Conservation (phyloP, 2,888 invertebrate genomes). For the Oscheius myriophilus region DNA sequence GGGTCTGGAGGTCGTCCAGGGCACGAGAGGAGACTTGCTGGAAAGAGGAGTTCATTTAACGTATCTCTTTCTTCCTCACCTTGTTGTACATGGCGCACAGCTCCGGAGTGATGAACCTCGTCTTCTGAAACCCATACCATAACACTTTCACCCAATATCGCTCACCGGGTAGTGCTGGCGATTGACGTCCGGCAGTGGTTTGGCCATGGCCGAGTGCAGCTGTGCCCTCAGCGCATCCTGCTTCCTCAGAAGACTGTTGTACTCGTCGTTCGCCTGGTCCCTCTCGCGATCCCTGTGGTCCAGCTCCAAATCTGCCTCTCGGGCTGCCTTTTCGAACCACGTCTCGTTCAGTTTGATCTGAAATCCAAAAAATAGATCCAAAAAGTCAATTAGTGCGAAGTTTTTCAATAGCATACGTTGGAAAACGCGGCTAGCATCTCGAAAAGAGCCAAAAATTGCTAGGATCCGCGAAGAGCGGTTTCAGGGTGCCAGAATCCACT, state of each 20-base stretch:
- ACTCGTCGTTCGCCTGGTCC: conserved; percentile 11
- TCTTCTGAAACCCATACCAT: conserved; percentile 4
- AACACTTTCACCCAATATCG: background rate
- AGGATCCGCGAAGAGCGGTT: too few relatives aligned
- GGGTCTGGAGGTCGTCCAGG: conserved; percentile 40
- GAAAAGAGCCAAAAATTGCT: too few relatives aligned
- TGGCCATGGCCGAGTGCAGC: background rate
- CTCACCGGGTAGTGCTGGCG: background rate
- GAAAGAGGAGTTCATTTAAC: background rate
- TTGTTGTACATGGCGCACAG: conserved; percentile 24
- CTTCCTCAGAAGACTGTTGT: conserved; percentile 17
- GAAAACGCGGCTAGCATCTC: too few relatives aligned
- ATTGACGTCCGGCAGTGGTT: conserved; percentile 12
- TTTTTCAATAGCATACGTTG: too few relatives aligned
- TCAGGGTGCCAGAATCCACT: too few relatives aligned
- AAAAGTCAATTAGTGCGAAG: too few relatives aligned
- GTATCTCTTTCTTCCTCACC: background rate
- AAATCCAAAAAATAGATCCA: too few relatives aligned
- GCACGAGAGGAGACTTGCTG: conserved; percentile 31
- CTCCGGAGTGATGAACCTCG: conserved; percentile 45
- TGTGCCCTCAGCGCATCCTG: conserved; percentile 10
- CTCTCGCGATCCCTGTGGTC: conserved; percentile 76
- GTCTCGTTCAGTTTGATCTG: conserved; percentile 74
- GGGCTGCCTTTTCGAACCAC: conserved; percentile 87
- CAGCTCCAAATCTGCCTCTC: conserved; percentile 84